phyloP scores from a whole-genome alignment of 2,113 vertebrate species.

The Mirza zaza region DNA sequence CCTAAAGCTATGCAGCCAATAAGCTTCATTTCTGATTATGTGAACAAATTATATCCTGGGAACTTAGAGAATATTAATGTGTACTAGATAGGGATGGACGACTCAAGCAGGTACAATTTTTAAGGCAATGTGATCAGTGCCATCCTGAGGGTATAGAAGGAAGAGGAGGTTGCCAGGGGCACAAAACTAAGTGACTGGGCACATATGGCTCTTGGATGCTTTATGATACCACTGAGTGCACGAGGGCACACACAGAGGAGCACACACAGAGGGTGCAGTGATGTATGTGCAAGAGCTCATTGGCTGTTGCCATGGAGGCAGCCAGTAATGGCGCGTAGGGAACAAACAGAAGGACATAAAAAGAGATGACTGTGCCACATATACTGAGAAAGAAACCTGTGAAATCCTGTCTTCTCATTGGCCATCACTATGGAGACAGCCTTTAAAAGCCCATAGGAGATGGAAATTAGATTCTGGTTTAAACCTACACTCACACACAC shows the following conservation, averaged over 20 bases:
- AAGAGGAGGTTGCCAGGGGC: not conserved
- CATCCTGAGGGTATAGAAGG: not conserved
- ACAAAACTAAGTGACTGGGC: conserved; percentile 33
- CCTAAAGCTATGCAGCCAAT: not conserved
- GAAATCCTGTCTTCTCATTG: conserved; percentile 58
- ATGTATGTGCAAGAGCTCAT: conserved; percentile 19
- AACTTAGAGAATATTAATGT: not conserved
- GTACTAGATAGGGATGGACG: not conserved
- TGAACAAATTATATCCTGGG: not conserved
- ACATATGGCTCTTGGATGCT: conserved; percentile 26
- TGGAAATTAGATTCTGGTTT: conserved; percentile 51
- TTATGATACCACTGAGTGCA: conserved; percentile 43
- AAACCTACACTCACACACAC: not conserved
- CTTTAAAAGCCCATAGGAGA: conserved; percentile 60
- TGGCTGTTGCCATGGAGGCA: conserved; percentile 72
- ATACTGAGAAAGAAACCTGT: conserved; percentile 62
- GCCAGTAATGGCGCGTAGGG: conserved; percentile 41
- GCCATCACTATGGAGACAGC: conserved; percentile 73
- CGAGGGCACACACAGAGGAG: not conserved
- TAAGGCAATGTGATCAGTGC: not conserved
- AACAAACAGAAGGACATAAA: conserved; percentile 65
- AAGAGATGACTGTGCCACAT: conserved; percentile 61
- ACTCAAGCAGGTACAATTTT: not conserved
- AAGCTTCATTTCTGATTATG: not conserved
- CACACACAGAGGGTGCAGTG: not conserved